These are phyloP conservation scores for Chlamydotis undulata DNA, from an alignment of 2,113 vertebrate genomes.

Conservation along the genomic window DNA sequence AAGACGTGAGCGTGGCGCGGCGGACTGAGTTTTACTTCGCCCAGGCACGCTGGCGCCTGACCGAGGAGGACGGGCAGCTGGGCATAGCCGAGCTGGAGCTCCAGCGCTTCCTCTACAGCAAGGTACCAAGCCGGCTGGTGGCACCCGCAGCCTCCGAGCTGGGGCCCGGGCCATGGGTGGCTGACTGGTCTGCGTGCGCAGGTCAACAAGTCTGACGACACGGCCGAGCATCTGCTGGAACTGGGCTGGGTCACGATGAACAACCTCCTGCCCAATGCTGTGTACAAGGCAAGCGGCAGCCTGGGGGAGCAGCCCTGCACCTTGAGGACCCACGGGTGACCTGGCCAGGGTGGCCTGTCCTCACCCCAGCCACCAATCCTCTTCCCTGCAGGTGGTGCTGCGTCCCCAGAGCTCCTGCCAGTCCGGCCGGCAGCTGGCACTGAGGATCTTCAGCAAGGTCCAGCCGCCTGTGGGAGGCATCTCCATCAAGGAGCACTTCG, in stretches of 20 bases:
- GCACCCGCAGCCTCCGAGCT: neutral
- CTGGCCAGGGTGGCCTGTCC: neutral
- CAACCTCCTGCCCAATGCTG: conserved; percentile 93
- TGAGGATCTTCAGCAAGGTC: conserved; percentile 98
- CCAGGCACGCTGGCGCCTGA: conserved; percentile 96
- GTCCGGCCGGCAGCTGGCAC: conserved; percentile 90
- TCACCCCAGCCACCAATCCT: neutral
- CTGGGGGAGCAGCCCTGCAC: neutral
- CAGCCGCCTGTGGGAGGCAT: conserved; percentile 97
- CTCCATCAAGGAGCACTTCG: conserved; percentile 98
- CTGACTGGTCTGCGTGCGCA: conserved; percentile 40
- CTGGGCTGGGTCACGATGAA: conserved; percentile 99
- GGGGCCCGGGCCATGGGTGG: rapidly evolving
- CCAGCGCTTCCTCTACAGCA: conserved; percentile 97
- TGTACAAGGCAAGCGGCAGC: conserved; percentile 87
- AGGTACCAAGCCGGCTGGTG: conserved; percentile 72
- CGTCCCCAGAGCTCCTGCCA: conserved; percentile 95
- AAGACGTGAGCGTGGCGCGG: conserved; percentile 93
- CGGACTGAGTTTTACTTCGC: conserved; percentile 96
- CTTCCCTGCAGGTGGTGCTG: conserved; percentile 86
- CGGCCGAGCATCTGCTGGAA: conserved; percentile 95
- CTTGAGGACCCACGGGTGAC: neutral
- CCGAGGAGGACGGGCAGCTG: conserved; percentile 96
- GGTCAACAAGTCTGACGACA: conserved; percentile 98
- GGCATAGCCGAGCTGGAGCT: conserved; percentile 97